Evolutionary conservation across 2,888 invertebrate genomes (phyloP), one percentile per base, ranked within the genome.

Genomic region (Pristionchus entomophagus): DNA sequence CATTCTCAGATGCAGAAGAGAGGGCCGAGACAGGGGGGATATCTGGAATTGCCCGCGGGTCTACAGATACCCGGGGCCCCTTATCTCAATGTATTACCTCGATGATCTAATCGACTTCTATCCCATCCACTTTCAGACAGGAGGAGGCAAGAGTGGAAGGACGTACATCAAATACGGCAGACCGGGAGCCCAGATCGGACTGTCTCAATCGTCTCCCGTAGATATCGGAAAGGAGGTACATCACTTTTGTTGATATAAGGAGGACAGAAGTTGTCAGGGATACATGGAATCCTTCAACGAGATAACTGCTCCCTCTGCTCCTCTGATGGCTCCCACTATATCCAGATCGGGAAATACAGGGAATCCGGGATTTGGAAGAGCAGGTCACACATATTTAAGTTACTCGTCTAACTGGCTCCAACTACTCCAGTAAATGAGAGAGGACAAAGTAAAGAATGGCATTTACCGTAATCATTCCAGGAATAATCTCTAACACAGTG

Each of bases 151-250:
- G 32, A 62, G 82, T 22, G 83, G 83, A 12, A 12, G 65, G 45
- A 84, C 83, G 22, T 84, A 84, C 65, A 84, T 84, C 45, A 84
- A 84, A 32, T 84, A 84, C n/a, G 83, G 83, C 12, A 26, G 65
- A 32, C 83, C 83, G 29, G 83, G 65, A 0, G 62, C 65, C 8
- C 38, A 38, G 12, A 38, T 62, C 2, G 45, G 49, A 22, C 32
- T 82, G 10, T 82, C 82, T 1, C 78, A 80, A 51, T 45, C 83
- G 17, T 8, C 41, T 2, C 14, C 65, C 6, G 32, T 84, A 26
- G 65, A 84, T 84, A 84, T 84, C 22, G 83, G 83, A n/a, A 84
- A 84, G 38, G 83, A 84, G 62, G 83, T 84, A 22, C 10, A 2
- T 1, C 56, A n/a, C n/a, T n/a, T n/a, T n/a, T n/a, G n/a, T n/a